Evolutionary conservation across 2,888 invertebrate species (phyloP), one percentile per base, ranked within the genome.

Genomic region (Petrolisthes cinctipes): DNA sequence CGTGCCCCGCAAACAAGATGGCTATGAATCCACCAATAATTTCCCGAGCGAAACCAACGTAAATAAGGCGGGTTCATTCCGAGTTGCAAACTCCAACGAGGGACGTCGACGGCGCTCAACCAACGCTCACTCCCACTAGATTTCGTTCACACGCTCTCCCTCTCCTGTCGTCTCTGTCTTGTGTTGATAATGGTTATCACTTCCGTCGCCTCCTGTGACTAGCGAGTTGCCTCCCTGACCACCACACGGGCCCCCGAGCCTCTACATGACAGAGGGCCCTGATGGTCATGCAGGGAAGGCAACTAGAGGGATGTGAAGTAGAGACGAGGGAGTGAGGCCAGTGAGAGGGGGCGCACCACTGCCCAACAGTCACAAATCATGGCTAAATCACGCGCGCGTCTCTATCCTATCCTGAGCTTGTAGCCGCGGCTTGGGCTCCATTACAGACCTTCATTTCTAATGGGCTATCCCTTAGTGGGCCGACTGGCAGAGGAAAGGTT

Each of bases 311-410:
- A 71, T 37, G 37, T 37, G 9, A 80, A 73, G 20, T 76, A 68
- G 54, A 83, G 83, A 20, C n/a, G 73, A n/a, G 5, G 68, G 73
- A 73, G 56, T 2, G 76, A 54, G 75, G 83, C 54, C 53, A 75
- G 84, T 73, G 71, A 79, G 68, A 75, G 87, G 85, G 89, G 89
- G 85, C 89, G 87, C 89, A 73, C 82, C 86, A 57, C 85, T 78
- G 83, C 85, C 89, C 89, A 86, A 89, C 89, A 89, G 89, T 87
- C 89, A 89, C 89, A 89, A 89, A 89, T 89, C 89, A 89, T 89
- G 86, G 86, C 89, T 87, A 89, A 89, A 89, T 89, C 89, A 89
- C 87, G 87, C 84, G 86, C 85, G 89, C 79, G 89, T 89, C 86
- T 83, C 82, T 85, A 85, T 81, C 87, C 89, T 53, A 20, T 71